Percentiles rank a stretch among this genome's conserved stretches.
Conservation (phyloP, 2,113 vertebrate species). For the Toxotes jaculatrix region DNA sequence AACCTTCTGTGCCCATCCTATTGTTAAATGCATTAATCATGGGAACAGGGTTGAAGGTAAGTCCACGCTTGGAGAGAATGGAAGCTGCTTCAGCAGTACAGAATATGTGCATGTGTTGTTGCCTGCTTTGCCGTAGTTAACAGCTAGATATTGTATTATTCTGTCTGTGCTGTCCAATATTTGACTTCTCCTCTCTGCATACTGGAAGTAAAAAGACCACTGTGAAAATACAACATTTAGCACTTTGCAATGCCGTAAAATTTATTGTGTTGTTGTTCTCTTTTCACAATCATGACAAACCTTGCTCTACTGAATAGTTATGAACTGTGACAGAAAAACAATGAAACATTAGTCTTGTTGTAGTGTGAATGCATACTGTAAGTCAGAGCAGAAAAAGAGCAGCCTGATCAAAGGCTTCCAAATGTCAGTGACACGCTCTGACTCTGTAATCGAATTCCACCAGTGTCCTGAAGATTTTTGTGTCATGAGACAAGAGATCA, state of each 20-base stretch:
- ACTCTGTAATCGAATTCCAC: not conserved
- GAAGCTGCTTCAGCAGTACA: slow-evolving; percentile 29
- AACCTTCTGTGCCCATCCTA: not conserved
- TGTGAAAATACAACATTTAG: slow-evolving; percentile 22
- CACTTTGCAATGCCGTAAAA: not conserved
- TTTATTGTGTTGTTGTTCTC: not conserved
- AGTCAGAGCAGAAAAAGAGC: not conserved
- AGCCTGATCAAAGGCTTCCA: not conserved
- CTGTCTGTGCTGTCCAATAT: slow-evolving; percentile 12
- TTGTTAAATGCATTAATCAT: slow-evolving; percentile 15
- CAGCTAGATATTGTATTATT: slow-evolving; percentile 6
- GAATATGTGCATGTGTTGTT: slow-evolving; percentile 29
- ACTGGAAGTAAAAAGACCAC: slow-evolving; percentile 6
- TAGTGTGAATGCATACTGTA: not conserved
- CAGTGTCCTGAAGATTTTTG: not conserved
- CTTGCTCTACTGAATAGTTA: not conserved
- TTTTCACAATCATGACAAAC: not conserved
- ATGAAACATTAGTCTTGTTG: slow-evolving; percentile 5
- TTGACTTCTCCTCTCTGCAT: not conserved
- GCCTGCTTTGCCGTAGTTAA: slow-evolving; percentile 16
- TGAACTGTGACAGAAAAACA: slow-evolving; percentile 1
- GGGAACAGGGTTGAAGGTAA: slow-evolving; percentile 24
- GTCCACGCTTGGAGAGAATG: slow-evolving; percentile 1
- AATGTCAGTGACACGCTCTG: not conserved
- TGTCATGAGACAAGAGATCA: slow-evolving; percentile 10